Conservation (phyloP, 2,888 invertebrate genomes). For the Zaprionus obscuricornis region DNA sequence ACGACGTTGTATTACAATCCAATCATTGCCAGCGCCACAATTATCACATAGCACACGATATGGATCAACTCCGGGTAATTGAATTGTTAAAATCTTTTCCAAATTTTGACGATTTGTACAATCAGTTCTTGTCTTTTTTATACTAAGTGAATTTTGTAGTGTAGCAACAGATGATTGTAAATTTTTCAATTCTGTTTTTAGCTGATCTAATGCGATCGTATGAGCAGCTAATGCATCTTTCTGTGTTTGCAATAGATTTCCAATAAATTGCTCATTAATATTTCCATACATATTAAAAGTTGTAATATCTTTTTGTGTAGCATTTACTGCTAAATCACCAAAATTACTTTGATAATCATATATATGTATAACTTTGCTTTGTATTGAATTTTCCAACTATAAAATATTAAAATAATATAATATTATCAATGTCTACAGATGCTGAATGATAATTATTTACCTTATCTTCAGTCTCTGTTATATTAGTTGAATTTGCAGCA, state of each 20-base stretch:
- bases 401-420: background rate
- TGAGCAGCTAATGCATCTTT: no score
- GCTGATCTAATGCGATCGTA: no score
- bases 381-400: slow-evolving; percentile 16
- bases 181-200: no score
- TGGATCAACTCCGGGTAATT: slow-evolving; percentile 30
- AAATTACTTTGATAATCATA: slow-evolving; percentile 34
- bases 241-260: background rate
- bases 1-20: slow-evolving; percentile 49
- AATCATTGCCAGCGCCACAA: slow-evolving; percentile 14
- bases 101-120: no score
- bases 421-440: background rate
- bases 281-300: slow-evolving; percentile 18
- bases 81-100: no score
- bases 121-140: no score
- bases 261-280: background rate
- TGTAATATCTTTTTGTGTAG: slow-evolving; percentile 41
- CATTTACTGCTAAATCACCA: slow-evolving; percentile 29
- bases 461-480: background rate
- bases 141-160: no score
- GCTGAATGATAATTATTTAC: no score
- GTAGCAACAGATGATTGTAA: no score
- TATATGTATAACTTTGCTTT: slow-evolving; percentile 35
- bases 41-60: slow-evolving; percentile 30
- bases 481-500: background rate